Conservation (phyloP, 2,797 vertebrate species). For the Smutsia temminckii region DNA sequence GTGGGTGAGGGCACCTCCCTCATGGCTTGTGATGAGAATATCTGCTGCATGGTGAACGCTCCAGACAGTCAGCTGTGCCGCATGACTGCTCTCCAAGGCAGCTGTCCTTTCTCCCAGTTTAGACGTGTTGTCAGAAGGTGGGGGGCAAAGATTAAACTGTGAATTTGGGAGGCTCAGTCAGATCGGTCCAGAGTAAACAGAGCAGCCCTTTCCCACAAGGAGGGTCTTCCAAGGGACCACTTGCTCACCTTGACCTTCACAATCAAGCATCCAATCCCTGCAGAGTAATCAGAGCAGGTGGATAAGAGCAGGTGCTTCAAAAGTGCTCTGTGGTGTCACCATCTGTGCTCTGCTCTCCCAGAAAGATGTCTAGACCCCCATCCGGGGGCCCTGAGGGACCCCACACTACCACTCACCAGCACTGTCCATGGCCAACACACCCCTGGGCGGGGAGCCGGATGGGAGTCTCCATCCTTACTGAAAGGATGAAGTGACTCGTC, state of each 20-base stretch:
- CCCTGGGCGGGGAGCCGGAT: not conserved
- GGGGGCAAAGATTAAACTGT: rapidly evolving
- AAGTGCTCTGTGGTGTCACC: too few species aligned
- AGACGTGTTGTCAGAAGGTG: rapidly evolving
- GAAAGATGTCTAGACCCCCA: not conserved
- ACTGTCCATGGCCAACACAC: rapidly evolving
- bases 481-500: rapidly evolving
- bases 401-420: rapidly evolving
- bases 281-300: not conserved
- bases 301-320: not conserved
- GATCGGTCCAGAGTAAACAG: rapidly evolving
- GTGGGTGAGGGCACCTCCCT: not conserved
- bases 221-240: not conserved
- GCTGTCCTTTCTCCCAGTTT: rapidly evolving
- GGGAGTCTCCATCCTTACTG: not conserved
- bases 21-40: rapidly evolving
- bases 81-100: rapidly evolving
- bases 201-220: not conserved
- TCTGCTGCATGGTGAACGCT: rapidly evolving
- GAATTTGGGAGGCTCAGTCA: not conserved
- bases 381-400: rapidly evolving
- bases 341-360: not conserved
- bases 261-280: rapidly evolving
- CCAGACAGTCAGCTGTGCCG: rapidly evolving
- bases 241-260: not conserved